Conservation (phyloP, 2,113 vertebrate genomes). For the Cyphomyrus plagiostoma region DNA sequence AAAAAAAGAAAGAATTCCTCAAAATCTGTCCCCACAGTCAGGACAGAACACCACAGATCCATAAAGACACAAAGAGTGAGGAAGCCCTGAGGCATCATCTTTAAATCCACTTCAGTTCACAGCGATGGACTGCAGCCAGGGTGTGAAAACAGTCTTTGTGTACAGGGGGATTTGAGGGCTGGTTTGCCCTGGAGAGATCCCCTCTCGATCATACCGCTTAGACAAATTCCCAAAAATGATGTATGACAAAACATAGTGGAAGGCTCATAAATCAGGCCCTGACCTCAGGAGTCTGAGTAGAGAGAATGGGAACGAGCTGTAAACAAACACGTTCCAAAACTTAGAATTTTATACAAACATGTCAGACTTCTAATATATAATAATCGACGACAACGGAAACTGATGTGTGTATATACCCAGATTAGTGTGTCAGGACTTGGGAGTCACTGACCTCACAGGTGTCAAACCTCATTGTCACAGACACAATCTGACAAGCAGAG, state of each 20-base stretch:
- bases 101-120: conserved; percentile 42
- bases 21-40: background rate
- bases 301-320: background rate
- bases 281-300: background rate
- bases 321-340: background rate
- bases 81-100: conserved; percentile 25
- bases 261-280: background rate
- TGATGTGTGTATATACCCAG: background rate
- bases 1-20: background rate
- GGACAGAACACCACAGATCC: background rate
- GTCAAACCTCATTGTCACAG: background rate
- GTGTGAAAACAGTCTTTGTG: conserved; percentile 37
- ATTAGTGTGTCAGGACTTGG: background rate
- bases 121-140: conserved; percentile 55
- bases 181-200: conserved; percentile 34
- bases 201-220: background rate
- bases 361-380: background rate
- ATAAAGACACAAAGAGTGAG: background rate
- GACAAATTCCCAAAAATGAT: background rate
- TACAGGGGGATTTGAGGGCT: conserved; percentile 31
- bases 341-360: background rate
- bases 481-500: background rate
- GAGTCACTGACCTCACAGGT: background rate
- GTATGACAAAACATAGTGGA: background rate
- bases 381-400: background rate